These are phyloP conservation scores for Myotis myotis DNA, from an alignment of 2,797 vertebrate genomes.

Conservation along the genomic window DNA sequence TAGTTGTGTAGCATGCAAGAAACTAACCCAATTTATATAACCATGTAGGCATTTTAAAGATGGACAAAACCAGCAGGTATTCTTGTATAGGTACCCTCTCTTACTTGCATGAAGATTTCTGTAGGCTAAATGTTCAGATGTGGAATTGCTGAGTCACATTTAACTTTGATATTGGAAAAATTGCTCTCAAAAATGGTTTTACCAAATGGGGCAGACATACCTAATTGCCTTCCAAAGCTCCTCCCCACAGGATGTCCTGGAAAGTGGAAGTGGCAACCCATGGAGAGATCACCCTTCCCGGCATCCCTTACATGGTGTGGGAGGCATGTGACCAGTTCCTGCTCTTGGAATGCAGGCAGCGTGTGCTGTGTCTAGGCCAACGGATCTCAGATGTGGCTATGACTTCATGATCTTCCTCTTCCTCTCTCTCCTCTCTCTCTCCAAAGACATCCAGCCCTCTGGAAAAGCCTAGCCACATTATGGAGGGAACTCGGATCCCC, in stretches of 20 bases:
- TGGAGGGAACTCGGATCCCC: not conserved
- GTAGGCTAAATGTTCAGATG: not conserved
- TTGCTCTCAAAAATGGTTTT: not conserved
- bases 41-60: not conserved
- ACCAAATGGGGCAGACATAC: not conserved
- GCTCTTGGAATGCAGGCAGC: not conserved
- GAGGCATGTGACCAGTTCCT: not conserved
- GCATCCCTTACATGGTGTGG: not conserved
- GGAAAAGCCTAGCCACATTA: not conserved
- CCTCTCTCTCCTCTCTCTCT: not conserved
- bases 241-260: not conserved
- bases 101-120: not conserved
- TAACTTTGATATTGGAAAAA: constrained; percentile 18
- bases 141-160: not conserved
- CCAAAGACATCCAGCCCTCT: not conserved
- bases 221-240: not conserved
- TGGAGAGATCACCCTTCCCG: not conserved
- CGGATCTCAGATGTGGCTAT: not conserved
- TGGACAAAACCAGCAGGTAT: not conserved
- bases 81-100: not conserved
- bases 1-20: not conserved
- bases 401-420: not conserved
- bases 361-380: not conserved
- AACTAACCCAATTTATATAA: not conserved
- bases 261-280: not conserved